phyloP scores from a whole-genome alignment of 2,888 invertebrate genomes.

The Hemicrepidius hirtus region DNA sequence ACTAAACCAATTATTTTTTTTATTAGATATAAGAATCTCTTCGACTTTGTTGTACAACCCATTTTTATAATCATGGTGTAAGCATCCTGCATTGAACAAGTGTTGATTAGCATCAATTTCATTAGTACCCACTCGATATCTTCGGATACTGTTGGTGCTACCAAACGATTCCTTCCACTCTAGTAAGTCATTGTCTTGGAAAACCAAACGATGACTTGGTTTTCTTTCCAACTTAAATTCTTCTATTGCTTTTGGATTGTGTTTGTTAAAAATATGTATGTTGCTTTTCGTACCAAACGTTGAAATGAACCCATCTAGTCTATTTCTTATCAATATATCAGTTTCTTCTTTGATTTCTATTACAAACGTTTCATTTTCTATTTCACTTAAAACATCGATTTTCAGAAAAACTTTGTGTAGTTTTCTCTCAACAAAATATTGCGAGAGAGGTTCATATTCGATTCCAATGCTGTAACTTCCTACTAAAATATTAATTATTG shows the following conservation, averaged over 20 bases:
- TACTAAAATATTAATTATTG: conserved; percentile 10
- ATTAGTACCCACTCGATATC: no score
- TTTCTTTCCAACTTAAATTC: neutral
- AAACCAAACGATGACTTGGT: conserved; percentile 2
- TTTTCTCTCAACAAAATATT: neutral
- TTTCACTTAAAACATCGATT: neutral
- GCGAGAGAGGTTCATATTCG: neutral
- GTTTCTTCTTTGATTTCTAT: no score
- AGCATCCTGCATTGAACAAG: no score
- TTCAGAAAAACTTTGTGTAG: neutral
- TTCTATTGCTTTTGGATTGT: neutral
- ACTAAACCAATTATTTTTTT: no score
- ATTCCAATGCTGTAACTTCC: neutral
- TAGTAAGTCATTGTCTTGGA: neutral
- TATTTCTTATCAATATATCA: no score
- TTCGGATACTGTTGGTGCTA: neutral
- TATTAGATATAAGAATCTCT: neutral
- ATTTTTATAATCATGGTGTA: no score
- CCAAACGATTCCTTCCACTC: conserved; percentile 16
- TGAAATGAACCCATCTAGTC: neutral
- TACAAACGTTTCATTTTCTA: no score
- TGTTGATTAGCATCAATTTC: no score
- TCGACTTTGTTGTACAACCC: no score
- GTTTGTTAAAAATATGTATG: neutral
- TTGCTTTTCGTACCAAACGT: neutral